phyloP scores from a whole-genome alignment of 2,888 invertebrate genomes.

The Napeogenes inachia region DNA sequence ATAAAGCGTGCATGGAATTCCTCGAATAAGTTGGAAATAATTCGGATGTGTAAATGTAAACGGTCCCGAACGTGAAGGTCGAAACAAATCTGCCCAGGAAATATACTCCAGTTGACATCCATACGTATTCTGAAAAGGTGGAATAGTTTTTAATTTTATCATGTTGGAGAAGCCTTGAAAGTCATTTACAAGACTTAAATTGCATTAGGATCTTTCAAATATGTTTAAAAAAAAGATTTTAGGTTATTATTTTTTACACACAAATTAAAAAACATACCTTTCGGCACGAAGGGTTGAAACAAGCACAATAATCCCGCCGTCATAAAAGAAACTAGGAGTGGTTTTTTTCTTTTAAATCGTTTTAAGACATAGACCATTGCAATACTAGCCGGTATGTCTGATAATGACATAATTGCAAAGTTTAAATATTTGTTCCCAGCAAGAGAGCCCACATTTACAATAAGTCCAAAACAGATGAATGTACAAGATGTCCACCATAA shows the following conservation, averaged over 20 bases:
- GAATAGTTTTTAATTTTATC: not conserved
- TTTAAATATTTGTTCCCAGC: constrained; percentile 85
- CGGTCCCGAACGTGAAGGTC: constrained; percentile 37
- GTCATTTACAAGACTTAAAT: not conserved
- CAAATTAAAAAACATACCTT: constrained; percentile 47
- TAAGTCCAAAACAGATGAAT: constrained; percentile 79
- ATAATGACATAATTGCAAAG: constrained; percentile 79
- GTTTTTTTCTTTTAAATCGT: constrained; percentile 68
- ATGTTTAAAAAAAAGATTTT: not conserved
- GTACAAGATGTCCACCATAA: constrained; percentile 51
- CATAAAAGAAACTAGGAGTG: constrained; percentile 68
- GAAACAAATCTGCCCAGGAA: constrained; percentile 38
- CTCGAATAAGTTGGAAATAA: constrained; percentile 48
- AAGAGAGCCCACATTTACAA: constrained; percentile 82
- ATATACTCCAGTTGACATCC: constrained; percentile 38
- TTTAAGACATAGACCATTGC: constrained; percentile 71
- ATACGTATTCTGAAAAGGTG: constrained; percentile 30
- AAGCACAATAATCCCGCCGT: constrained; percentile 73
- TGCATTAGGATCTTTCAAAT: not conserved
- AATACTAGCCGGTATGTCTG: constrained; percentile 77
- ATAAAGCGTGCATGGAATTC: constrained; percentile 47
- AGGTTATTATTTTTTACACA: not conserved
- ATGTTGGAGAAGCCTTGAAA: not conserved
- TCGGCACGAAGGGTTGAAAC: constrained; percentile 70
- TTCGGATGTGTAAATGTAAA: constrained; percentile 48